Evolutionary conservation across 1,140 invertebrate genomes (phyloP).

Genomic region (Pseudomyrmex flavicornis): DNA sequence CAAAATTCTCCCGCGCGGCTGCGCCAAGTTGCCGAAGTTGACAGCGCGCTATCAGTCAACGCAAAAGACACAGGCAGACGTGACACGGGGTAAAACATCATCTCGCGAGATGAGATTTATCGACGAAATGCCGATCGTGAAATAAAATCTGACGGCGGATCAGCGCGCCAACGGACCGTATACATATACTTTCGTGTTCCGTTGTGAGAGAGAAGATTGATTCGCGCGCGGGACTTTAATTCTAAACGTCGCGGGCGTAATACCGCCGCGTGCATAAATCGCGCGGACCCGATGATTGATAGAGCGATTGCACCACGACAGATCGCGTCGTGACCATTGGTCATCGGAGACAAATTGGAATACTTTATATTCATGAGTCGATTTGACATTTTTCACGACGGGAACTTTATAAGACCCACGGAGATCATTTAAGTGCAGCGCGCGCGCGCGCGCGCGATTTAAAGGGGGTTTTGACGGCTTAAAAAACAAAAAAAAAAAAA

Average conservation of each 20-base stretch:
- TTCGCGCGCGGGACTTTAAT: constrained; percentile 41
- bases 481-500: not conserved
- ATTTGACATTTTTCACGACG: constrained; percentile 13
- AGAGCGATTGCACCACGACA: not conserved
- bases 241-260: constrained; percentile 46
- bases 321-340: not conserved
- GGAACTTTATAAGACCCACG: not conserved
- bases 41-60: constrained; percentile 57
- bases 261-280: constrained; percentile 27
- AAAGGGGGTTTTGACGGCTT: not conserved
- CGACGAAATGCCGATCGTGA: constrained; percentile 18
- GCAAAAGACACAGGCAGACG: not conserved
- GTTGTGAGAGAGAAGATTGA: constrained; percentile 16
- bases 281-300: constrained; percentile 39
- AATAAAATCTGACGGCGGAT: constrained; percentile 45
- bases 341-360: constrained; percentile 48
- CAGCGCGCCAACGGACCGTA: not conserved
- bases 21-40: constrained; percentile 51
- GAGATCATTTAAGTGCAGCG: not conserved
- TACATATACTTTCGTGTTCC: constrained; percentile 34
- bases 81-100: constrained; percentile 20
- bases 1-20: constrained; percentile 7
- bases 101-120: constrained; percentile 48
- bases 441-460: not conserved
- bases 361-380: constrained; percentile 46